These are phyloP conservation scores for Kryptolebias ocellatus DNA, from an alignment of 2,797 vertebrate species.

Conservation along the genomic window DNA sequence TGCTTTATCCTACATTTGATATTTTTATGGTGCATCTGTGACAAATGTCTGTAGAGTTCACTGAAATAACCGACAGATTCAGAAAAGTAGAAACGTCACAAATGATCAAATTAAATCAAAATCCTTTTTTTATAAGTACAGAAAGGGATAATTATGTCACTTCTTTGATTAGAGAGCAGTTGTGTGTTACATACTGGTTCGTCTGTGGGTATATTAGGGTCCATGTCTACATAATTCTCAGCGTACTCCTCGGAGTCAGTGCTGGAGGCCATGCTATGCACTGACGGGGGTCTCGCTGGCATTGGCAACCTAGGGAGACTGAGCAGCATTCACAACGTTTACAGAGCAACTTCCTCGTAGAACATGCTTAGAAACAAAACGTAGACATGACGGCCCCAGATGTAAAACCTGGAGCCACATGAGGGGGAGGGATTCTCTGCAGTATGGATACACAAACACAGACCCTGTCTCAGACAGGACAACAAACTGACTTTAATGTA, in stretches of 20 bases:
- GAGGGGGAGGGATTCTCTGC: conserved; percentile 19
- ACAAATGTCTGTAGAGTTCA: conserved; percentile 8
- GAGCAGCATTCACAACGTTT: conserved; percentile 87
- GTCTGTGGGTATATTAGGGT: conserved; percentile 92
- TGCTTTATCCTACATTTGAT: conserved; percentile 8
- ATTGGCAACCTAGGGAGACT: conserved; percentile 95
- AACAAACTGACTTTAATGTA: conserved; percentile 15
- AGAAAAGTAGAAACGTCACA: not conserved
- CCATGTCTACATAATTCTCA: conserved; percentile 98
- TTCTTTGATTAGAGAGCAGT: conserved; percentile 59
- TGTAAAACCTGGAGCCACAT: conserved; percentile 40
- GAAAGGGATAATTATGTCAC: conserved; percentile 41
- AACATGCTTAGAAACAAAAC: conserved; percentile 53
- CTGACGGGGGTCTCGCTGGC: conserved; percentile 92
- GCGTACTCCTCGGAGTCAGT: conserved; percentile 98
- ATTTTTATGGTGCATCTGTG: conserved; percentile 2
- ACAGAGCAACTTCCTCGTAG: conserved; percentile 65
- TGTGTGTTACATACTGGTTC: conserved; percentile 92
- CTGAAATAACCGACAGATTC: conserved; percentile 11
- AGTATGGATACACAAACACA: conserved; percentile 48
- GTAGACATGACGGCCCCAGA: conserved; percentile 51
- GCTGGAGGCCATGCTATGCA: conserved; percentile 98
- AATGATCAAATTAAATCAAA: not conserved
- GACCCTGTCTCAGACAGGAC: conserved; percentile 40
- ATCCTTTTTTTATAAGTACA: conserved; percentile 19